Conservation (phyloP, 2,888 invertebrate species). For the Gisinianus flammeolus region DNA sequence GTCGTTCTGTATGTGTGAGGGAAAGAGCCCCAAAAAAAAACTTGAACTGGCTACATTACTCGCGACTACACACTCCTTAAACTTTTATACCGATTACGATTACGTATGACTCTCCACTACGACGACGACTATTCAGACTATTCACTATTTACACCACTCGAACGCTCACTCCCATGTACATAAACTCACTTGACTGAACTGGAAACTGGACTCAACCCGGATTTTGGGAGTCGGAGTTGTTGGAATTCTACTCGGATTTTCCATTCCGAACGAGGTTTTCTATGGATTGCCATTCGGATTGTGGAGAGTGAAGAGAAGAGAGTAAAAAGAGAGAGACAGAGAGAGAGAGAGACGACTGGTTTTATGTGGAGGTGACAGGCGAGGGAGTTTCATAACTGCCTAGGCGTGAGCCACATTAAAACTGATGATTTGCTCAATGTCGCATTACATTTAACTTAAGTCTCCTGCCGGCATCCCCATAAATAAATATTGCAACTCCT, state of each 20-base stretch:
- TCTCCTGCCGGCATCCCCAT: slow-evolving; percentile 32
- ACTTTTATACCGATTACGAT: not conserved
- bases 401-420: slow-evolving; percentile 47
- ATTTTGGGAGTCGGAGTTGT: no score
- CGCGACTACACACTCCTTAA: not conserved
- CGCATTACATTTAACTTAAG: slow-evolving; percentile 43
- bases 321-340: no score
- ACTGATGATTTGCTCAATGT: slow-evolving; percentile 47
- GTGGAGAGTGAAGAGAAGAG: not conserved
- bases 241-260: no score
- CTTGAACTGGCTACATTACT: not conserved
- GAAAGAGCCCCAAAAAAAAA: not conserved
- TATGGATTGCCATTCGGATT: no score
- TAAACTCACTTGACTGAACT: not conserved
- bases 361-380: slow-evolving; percentile 28
- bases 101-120: not conserved
- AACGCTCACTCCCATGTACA: not conserved
- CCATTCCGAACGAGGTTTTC: no score
- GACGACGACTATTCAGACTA: no score
- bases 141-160: not conserved
- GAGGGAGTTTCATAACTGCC: slow-evolving; percentile 25
- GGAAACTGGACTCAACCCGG: no score
- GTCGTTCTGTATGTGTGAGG: not conserved
- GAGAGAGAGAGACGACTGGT: slow-evolving; percentile 20
- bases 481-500: slow-evolving; percentile 26